Evolutionary conservation across 2,113 vertebrate genomes (phyloP).

Genomic region (Apeltes quadracus): DNA sequence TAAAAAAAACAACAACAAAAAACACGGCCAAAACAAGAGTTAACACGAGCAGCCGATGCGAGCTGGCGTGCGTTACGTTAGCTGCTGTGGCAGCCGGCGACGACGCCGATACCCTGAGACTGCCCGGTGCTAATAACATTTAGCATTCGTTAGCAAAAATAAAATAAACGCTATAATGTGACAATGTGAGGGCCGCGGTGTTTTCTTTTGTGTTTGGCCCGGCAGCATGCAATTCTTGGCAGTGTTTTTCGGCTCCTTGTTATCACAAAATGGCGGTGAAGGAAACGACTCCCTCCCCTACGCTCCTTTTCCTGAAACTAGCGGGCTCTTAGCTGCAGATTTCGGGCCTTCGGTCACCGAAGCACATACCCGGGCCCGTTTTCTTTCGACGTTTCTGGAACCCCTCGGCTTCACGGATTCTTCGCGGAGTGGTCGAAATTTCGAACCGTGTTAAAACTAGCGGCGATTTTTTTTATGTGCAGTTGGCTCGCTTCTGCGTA

Average conservation of each 20-base stretch:
- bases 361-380: constrained; percentile 71
- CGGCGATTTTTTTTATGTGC: constrained; percentile 37
- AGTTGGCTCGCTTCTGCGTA: constrained; percentile 18
- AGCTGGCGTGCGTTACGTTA: constrained; percentile 22
- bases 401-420: constrained; percentile 9
- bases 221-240: constrained; percentile 52
- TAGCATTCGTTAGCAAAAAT: constrained; percentile 14
- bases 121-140: constrained; percentile 12
- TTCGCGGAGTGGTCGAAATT: not conserved
- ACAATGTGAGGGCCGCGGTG: fast-evolving
- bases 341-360: constrained; percentile 27
- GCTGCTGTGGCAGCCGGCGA: constrained; percentile 36
- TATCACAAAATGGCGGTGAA: constrained; percentile 87
- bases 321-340: constrained; percentile 59
- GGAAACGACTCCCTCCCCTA: constrained; percentile 81
- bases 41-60: constrained; percentile 1
- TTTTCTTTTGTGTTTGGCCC: not conserved
- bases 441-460: not conserved
- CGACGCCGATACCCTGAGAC: constrained; percentile 25
- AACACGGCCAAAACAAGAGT: not conserved
- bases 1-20: no score
- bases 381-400: constrained; percentile 44
- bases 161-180: not conserved
- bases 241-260: constrained; percentile 74
- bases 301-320: constrained; percentile 75